Evolutionary conservation across 2,888 invertebrate genomes (phyloP).

Genomic region (Oligia strigilis): DNA sequence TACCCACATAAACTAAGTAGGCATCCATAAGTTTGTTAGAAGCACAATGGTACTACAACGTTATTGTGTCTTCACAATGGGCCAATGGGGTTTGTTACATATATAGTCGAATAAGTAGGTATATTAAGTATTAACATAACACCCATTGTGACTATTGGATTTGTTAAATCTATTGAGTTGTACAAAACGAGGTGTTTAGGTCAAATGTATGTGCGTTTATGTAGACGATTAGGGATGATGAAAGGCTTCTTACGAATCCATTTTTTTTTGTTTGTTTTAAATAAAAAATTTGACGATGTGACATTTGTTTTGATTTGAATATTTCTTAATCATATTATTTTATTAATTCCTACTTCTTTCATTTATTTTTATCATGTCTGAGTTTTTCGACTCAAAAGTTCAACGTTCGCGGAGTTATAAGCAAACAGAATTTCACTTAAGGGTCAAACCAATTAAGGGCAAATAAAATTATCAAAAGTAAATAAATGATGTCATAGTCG

Average conservation of each 20-base stretch:
- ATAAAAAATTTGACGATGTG: neutral
- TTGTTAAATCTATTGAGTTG: slow-evolving; percentile 2
- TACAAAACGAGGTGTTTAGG: neutral
- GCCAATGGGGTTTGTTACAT: slow-evolving; percentile 31
- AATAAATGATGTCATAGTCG: slow-evolving; percentile 29
- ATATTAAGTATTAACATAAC: slow-evolving; percentile 34
- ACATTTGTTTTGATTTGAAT: neutral
- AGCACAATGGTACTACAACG: slow-evolving; percentile 75
- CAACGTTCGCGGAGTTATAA: slow-evolving; percentile 19
- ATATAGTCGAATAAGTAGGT: slow-evolving; percentile 10
- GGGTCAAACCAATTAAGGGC: slow-evolving; percentile 21
- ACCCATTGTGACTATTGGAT: slow-evolving; percentile 36
- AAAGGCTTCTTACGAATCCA: neutral
- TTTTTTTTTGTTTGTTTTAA: neutral
- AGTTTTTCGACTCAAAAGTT: slow-evolving; percentile 7
- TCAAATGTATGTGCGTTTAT: neutral
- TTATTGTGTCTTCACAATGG: slow-evolving; percentile 77
- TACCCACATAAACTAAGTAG: slow-evolving; percentile 20
- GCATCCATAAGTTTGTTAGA: slow-evolving; percentile 50
- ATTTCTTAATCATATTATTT: neutral
- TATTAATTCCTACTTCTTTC: neutral
- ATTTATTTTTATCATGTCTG: neutral
- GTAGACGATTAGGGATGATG: neutral
- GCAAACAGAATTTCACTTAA: neutral
- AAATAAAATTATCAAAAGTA: slow-evolving; percentile 37